A percentile compares a stretch with the other conserved stretches of the same genome.
These are phyloP conservation scores for Phoebastria nigripes DNA, from an alignment of 2,797 vertebrate species.

Conservation along the genomic window DNA sequence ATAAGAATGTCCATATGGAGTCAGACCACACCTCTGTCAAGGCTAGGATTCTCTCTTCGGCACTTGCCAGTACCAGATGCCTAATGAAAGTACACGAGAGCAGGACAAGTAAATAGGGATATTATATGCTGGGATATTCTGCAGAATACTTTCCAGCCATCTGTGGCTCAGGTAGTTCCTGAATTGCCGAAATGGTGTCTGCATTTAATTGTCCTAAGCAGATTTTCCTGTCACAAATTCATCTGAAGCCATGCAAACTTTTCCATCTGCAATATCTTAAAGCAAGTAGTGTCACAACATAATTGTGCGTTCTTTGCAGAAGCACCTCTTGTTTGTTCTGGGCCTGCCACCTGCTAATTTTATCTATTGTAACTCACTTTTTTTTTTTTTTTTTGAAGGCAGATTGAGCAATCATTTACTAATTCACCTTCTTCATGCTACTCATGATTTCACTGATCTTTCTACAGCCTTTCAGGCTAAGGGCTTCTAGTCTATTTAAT, in stretches of 20 bases:
- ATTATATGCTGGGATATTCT: neutral
- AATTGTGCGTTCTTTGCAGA: neutral
- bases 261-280: neutral
- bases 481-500: neutral
- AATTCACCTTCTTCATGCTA: neutral
- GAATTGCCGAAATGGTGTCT: slow-evolving; percentile 20
- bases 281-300: neutral
- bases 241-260: neutral
- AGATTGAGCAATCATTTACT: neutral
- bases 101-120: neutral
- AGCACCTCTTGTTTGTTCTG: slow-evolving; percentile 6
- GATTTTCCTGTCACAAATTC: slow-evolving; percentile 37
- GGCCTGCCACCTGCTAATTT: neutral
- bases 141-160: slow-evolving; percentile 29
- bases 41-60: slow-evolving; percentile 33
- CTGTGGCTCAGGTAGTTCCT: slow-evolving; percentile 52
- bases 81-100: slow-evolving; percentile 34
- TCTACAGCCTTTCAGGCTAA: neutral
- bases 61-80: slow-evolving; percentile 62
- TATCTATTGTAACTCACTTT: neutral
- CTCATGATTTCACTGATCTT: neutral
- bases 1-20: slow-evolving; percentile 64
- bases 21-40: slow-evolving; percentile 61
- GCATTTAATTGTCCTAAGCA: slow-evolving; percentile 28
- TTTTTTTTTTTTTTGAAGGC: neutral